Base-by-base conservation (phyloP, 2,113 vertebrate species). In the Apeltes quadracus region DNA sequence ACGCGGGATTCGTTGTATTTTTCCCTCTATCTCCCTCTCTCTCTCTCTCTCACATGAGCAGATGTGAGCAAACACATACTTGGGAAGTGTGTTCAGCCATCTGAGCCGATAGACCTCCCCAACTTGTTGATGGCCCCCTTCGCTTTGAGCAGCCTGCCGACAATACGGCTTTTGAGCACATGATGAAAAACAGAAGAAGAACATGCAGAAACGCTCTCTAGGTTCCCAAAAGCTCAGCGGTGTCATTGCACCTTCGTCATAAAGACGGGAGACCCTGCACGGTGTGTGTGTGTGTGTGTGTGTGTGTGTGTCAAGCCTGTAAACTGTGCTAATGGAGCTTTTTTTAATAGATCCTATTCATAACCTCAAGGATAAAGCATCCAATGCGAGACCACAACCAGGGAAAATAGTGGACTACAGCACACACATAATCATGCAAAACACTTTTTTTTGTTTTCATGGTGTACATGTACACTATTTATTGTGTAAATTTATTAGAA, bases 31-130 rank as follows among this genome's bases (percentile, higher is more conserved):
- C 61, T 82, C 82, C 7, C 32, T 34, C 32, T 34, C 32, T 34
- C 32, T 34, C 32, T 34, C 77, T 34, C 56, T 72, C 61, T 82
- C 82, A 76, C 78, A 76, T 78, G 72, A 84, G 69, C 82, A 88
- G 61, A 87, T 85, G 83, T 89, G 74, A 78, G 68, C 83, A 83
- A 84, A 87, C 84, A 85, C 72, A 77, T 57, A 72, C 78, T 82
- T 75, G 69, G 61, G 75, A 72, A 82, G 75, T 72, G 82, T 54
- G 62, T 79, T 77, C 69, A 84, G 68, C 70, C 80, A 56, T 57
- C 3, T 43, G 50, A 77, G 80, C 72, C 22, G 53, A 79, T 58
- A 66, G 77, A 72, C 78, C 25, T 3, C 65, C 83, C 43, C 71
- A 81, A 75, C 83, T 78, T 74, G 83, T 69, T 69, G 66, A 73